phyloP scores from a whole-genome alignment of 2,113 vertebrate species.

The Saguinus midas region DNA sequence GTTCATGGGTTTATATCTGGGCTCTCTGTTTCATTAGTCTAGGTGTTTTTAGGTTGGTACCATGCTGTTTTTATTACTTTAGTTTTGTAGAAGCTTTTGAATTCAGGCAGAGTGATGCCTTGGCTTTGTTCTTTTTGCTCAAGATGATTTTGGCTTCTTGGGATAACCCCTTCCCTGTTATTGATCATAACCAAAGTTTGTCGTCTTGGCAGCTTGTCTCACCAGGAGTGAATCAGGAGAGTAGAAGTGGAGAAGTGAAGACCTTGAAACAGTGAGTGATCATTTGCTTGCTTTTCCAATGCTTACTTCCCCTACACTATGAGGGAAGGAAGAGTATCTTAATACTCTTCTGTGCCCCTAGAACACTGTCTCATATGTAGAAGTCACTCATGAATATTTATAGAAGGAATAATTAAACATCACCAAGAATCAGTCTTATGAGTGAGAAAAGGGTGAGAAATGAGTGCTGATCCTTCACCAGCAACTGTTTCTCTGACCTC shows the following conservation, averaged over 20 bases:
- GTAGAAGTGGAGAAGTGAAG: neutral
- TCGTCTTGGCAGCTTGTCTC: neutral
- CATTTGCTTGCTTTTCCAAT: neutral
- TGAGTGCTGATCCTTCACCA: neutral
- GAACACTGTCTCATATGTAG: neutral
- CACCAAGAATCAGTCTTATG: neutral
- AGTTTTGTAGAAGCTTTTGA: neutral
- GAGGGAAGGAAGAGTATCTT: neutral
- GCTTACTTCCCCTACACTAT: rapidly evolving
- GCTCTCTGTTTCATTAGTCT: neutral
- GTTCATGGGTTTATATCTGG: neutral
- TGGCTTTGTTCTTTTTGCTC: neutral
- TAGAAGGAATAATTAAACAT: neutral
- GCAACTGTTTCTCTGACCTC: neutral
- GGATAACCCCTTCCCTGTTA: neutral
- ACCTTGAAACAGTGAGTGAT: neutral
- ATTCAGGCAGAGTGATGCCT: neutral
- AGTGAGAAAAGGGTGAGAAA: neutral
- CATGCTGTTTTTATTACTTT: neutral
- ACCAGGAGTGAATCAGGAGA: neutral
- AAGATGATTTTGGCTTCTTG: neutral
- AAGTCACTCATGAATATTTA: neutral
- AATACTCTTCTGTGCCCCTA: too few relatives aligned
- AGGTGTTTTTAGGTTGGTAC: neutral
- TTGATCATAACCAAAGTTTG: neutral